phyloP scores from a whole-genome alignment of 2,113 vertebrate genomes.

The Brachyhypopomus gauderio region DNA sequence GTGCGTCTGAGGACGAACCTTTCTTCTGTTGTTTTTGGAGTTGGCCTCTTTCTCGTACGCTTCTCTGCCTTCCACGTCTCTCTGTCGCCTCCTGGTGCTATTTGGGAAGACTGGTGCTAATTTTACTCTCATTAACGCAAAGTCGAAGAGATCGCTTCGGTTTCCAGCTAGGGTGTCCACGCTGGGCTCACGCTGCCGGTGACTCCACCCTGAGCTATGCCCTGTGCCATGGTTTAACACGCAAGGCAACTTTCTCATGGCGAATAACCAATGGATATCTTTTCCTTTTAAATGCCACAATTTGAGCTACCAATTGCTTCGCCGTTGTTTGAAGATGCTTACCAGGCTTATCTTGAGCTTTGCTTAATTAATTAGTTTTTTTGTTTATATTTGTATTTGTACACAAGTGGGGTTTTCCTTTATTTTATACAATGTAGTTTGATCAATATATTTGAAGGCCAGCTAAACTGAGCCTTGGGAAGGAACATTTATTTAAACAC shows the following conservation, averaged over 20 bases:
- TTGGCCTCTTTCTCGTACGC: not conserved
- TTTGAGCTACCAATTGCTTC: not conserved
- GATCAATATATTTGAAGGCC: no score
- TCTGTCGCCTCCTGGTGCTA: slow-evolving; percentile 10
- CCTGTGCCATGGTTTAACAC: not conserved
- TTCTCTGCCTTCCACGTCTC: not conserved
- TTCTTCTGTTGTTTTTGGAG: slow-evolving; percentile 27
- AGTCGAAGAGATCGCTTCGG: not conserved
- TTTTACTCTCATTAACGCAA: not conserved
- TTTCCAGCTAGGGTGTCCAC: not conserved
- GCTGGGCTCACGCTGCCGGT: not conserved
- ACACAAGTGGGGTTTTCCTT: no score
- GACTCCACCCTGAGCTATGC: not conserved
- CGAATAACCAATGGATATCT: not conserved
- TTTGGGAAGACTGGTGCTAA: not conserved
- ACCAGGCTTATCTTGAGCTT: not conserved
- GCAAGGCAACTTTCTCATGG: slow-evolving; percentile 12
- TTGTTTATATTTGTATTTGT: no score
- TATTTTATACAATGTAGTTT: no score
- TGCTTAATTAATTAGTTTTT: not conserved
- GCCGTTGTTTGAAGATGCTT: not conserved
- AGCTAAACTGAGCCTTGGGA: no score
- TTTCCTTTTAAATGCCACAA: not conserved
- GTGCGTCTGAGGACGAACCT: not conserved
- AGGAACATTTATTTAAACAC: no score